A percentile compares a stretch with the other conserved stretches of the same genome.
Conservation (phyloP, 2,113 vertebrate genomes). For the Apteryx owenii region DNA sequence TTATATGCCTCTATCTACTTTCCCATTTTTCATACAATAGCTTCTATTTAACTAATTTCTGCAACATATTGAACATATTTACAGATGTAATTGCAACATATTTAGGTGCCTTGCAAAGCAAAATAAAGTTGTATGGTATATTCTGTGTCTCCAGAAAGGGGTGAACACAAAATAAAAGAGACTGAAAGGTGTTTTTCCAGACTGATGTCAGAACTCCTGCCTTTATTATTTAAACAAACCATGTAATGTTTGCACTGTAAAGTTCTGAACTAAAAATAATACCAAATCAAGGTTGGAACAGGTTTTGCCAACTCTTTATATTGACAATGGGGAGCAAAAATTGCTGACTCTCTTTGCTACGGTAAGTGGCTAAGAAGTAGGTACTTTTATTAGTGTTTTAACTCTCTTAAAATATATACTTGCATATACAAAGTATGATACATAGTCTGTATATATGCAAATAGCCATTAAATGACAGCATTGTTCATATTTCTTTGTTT, state of each 20-base stretch:
- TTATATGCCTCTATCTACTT: not conserved
- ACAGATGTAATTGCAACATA: not conserved
- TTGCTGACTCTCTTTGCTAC: not conserved
- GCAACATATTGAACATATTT: not conserved
- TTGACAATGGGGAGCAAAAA: not conserved
- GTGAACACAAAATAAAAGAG: not conserved
- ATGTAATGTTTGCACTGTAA: conserved; percentile 32
- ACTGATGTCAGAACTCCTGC: not conserved
- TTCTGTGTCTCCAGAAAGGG: not conserved
- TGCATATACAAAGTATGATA: not conserved
- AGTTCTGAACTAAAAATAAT: conserved; percentile 32
- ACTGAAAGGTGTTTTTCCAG: not conserved
- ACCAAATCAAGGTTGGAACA: conserved; percentile 7
- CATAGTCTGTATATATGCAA: not conserved
- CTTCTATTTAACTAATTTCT: conserved; percentile 31
- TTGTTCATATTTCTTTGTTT: not conserved
- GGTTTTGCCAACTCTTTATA: conserved; percentile 1
- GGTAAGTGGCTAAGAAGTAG: not conserved
- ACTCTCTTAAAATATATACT: not conserved
- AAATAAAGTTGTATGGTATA: not conserved
- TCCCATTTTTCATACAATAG: conserved; percentile 19
- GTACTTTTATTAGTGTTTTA: not conserved
- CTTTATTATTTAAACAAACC: conserved; percentile 55
- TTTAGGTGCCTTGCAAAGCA: not conserved
- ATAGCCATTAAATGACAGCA: not conserved